phyloP scores from a whole-genome alignment of 1,140 invertebrate genomes.

The Nasonia longicornis region DNA sequence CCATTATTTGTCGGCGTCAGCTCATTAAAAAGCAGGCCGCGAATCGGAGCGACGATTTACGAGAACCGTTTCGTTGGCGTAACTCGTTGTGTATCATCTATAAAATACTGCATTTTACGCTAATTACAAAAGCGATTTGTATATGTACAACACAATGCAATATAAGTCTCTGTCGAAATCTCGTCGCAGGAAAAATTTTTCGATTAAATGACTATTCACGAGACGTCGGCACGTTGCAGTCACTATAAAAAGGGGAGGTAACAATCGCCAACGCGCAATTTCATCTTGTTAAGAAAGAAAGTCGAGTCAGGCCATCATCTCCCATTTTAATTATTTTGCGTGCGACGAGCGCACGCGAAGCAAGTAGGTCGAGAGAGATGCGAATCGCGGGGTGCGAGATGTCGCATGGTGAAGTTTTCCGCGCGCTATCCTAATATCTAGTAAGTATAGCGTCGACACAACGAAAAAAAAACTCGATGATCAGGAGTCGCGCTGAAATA shows the following conservation, averaged over 20 bases:
- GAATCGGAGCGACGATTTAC: constrained; percentile 57
- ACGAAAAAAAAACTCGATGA: too few relatives aligned
- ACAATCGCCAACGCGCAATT: constrained; percentile 34
- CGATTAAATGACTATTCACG: too few relatives aligned
- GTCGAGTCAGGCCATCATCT: neutral
- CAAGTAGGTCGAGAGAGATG: constrained; percentile 30
- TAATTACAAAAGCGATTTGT: too few relatives aligned
- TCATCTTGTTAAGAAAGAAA: constrained; percentile 44
- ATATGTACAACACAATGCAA: too few relatives aligned
- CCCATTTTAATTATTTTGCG: constrained; percentile 45
- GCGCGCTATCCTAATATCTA: neutral
- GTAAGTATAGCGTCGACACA: too few relatives aligned
- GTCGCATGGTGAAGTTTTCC: neutral
- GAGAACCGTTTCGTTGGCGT: constrained; percentile 52
- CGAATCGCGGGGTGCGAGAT: neutral
- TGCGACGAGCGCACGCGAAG: constrained; percentile 9
- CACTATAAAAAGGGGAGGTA: neutral
- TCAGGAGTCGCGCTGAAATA: too few relatives aligned
- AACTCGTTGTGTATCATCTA: too few relatives aligned
- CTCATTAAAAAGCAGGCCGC: constrained; percentile 48
- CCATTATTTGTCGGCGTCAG: constrained; percentile 49
- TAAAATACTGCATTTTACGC: too few relatives aligned
- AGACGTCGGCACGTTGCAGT: neutral
- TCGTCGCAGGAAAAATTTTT: too few relatives aligned
- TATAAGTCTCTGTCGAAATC: too few relatives aligned